These are phyloP conservation scores for Silurus lanzhouensis DNA, from an alignment of 2,797 vertebrate species.

Conservation along the genomic window DNA sequence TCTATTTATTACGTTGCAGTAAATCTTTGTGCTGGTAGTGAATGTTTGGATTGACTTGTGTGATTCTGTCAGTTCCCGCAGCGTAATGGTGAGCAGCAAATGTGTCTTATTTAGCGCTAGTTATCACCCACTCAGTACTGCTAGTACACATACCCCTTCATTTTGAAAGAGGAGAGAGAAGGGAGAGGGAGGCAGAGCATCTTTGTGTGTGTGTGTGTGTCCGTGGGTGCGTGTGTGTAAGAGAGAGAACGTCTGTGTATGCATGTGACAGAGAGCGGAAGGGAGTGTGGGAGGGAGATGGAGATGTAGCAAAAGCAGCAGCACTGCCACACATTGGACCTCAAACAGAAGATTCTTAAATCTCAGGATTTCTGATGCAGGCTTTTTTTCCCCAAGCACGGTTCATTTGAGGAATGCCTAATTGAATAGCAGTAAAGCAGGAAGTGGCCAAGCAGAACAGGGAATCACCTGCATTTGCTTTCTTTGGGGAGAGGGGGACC, in stretches of 20 bases:
- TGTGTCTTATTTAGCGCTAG: slow-evolving; percentile 30
- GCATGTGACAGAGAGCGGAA: slow-evolving; percentile 46
- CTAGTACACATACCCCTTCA: slow-evolving; percentile 49
- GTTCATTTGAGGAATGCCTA: slow-evolving; percentile 35
- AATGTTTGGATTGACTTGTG: slow-evolving; percentile 3
- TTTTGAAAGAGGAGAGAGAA: slow-evolving; percentile 37
- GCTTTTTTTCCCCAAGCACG: background rate
- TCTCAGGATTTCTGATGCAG: slow-evolving; percentile 38
- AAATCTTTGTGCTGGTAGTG: background rate
- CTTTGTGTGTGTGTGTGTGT: background rate
- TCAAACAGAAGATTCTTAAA: slow-evolving; percentile 36
- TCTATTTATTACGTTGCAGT: background rate
- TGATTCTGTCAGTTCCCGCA: slow-evolving; percentile 6
- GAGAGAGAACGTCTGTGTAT: slow-evolving; percentile 21
- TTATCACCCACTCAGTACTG: slow-evolving; percentile 43
- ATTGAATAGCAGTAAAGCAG: slow-evolving; percentile 27
- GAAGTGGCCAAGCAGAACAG: slow-evolving; percentile 24
- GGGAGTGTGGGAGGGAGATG: slow-evolving; percentile 48
- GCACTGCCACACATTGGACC: slow-evolving; percentile 37
- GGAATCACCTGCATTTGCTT: slow-evolving; percentile 36
- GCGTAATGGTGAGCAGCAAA: slow-evolving; percentile 30
- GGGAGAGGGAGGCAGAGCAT: slow-evolving; percentile 9
- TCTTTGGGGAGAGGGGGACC: slow-evolving; percentile 16
- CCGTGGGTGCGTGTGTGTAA: background rate
- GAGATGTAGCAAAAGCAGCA: slow-evolving; percentile 38